Percentiles rank a stretch among this genome's conserved stretches.
Evolutionary conservation across 2,888 invertebrate species (phyloP).

Genomic region (Acanthopleura granulata): DNA sequence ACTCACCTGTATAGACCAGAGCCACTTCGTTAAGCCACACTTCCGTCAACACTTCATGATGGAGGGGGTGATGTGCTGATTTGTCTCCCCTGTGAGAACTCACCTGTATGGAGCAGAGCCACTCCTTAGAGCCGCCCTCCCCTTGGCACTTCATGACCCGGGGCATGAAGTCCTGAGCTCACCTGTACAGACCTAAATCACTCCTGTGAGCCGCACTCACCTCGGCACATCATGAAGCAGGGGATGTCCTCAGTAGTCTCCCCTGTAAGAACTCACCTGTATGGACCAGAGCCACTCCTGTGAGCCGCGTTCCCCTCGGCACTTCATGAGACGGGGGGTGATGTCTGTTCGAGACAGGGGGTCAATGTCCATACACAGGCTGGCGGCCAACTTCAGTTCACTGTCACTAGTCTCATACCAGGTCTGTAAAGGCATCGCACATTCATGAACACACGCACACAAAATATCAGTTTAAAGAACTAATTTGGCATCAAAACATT

Average conservation of each 20-base stretch:
- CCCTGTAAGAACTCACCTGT: constrained; percentile 72
- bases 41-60: constrained; percentile 94
- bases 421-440: constrained; percentile 74
- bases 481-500: too few species aligned
- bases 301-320: constrained; percentile 90
- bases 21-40: constrained; percentile 94
- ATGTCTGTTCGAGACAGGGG: constrained; percentile 73
- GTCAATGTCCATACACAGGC: constrained; percentile 83
- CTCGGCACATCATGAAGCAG: constrained; percentile 90
- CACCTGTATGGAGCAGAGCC: too few species aligned
- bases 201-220: constrained; percentile 90
- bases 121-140: too few species aligned
- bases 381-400: constrained; percentile 86
- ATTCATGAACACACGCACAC: too few species aligned
- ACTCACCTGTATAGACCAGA: constrained; percentile 80
- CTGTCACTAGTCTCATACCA: constrained; percentile 88
- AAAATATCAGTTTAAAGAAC: too few species aligned
- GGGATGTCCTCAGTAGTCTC: constrained; percentile 74
- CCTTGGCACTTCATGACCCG: too few species aligned
- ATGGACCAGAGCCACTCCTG: constrained; percentile 93
- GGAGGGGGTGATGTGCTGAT: constrained; percentile 75
- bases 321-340: constrained; percentile 85
- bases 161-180: too few species aligned
- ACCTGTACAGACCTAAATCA: constrained; percentile 88
- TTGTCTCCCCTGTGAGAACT: too few species aligned